A percentile compares a stretch with the other conserved stretches of the same genome.
phyloP scores from a whole-genome alignment of 2,797 vertebrate genomes.

The Acrossocheilus fasciatus region DNA sequence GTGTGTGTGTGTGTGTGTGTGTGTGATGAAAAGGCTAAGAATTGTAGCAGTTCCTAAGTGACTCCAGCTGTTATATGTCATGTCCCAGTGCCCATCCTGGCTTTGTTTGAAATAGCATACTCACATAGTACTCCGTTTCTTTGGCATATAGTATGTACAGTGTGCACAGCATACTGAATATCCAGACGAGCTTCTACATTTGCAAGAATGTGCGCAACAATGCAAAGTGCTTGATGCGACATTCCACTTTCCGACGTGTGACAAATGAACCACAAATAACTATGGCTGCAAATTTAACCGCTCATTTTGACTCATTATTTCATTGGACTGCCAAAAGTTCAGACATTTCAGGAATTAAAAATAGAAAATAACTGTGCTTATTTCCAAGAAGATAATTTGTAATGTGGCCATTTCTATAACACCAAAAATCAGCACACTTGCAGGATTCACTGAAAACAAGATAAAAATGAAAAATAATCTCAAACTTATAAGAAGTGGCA shows the following conservation, averaged over 20 bases:
- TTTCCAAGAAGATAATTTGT: neutral
- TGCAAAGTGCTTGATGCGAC: neutral
- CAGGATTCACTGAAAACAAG: neutral
- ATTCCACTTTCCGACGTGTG: neutral
- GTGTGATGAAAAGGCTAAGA: constrained; percentile 25
- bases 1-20: constrained; percentile 26
- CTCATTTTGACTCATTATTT: neutral
- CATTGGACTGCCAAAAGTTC: neutral
- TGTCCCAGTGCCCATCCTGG: constrained; percentile 1
- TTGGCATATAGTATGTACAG: no score
- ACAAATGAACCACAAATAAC: neutral
- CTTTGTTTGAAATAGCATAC: neutral
- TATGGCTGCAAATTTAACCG: neutral
- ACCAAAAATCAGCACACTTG: neutral
- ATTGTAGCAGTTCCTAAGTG: constrained; percentile 17
- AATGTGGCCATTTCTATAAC: neutral
- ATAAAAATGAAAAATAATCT: neutral
- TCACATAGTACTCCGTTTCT: neutral
- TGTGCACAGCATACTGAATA: neutral
- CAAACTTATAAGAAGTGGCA: neutral
- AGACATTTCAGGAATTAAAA: neutral
- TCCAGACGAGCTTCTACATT: neutral
- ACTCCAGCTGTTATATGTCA: constrained; percentile 8
- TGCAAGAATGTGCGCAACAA: neutral
- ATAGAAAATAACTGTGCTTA: neutral